Conservation (phyloP, 2,113 vertebrate species). For the Cacatua alba region DNA sequence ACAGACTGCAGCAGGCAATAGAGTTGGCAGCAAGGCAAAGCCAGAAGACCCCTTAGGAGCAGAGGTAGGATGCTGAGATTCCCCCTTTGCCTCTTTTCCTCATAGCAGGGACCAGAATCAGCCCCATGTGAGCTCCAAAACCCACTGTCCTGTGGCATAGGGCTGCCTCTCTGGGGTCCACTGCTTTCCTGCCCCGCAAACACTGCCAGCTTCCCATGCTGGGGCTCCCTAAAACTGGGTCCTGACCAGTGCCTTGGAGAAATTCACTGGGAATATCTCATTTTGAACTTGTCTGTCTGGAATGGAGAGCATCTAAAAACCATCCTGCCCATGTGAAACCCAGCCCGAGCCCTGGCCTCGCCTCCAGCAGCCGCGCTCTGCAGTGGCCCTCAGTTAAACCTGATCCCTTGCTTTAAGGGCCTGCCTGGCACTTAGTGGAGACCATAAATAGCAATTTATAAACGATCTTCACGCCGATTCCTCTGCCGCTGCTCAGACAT, state of each 20-base stretch:
- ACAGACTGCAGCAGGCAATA: neutral
- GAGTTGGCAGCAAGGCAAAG: neutral
- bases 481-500: slow-evolving; percentile 58
- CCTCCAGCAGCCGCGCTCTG: neutral
- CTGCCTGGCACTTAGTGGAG: slow-evolving; percentile 66
- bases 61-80: neutral
- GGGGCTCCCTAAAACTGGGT: neutral
- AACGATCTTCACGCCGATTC: slow-evolving; percentile 64
- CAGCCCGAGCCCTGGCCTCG: neutral
- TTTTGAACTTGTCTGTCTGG: neutral
- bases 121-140: neutral
- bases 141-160: neutral
- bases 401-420: slow-evolving; percentile 64
- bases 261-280: neutral
- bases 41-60: neutral
- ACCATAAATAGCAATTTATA: slow-evolving; percentile 67
- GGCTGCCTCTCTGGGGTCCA: neutral
- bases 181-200: rapidly evolving
- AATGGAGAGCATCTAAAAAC: neutral
- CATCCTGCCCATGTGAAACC: rapidly evolving
- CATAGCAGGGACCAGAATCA: neutral
- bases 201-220: rapidly evolving
- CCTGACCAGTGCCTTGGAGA: neutral
- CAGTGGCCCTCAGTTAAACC: slow-evolving; percentile 58
- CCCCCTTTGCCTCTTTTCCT: neutral